Base-by-base conservation (phyloP, 2,888 invertebrate species). In the Philereme vetulata region DNA sequence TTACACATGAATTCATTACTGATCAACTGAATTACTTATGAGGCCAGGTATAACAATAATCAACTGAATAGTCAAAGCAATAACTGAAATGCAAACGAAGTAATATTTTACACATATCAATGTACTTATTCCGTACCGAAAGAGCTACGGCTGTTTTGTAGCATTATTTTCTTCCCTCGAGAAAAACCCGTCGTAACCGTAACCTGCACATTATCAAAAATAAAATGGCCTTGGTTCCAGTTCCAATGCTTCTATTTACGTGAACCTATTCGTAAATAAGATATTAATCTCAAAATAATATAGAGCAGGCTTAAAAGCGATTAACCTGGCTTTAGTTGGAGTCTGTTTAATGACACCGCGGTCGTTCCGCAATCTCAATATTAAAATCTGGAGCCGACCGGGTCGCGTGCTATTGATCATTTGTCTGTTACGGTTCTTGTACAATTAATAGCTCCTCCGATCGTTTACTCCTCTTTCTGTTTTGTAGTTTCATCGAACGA, bases 351-450 rank as follows among this genome's bases (percentile, higher is more conserved):
- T 80, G 75, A 77, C 71, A 71, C 68, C 62, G 68, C 67, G 71
- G 72, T 74, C 74, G 75, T 74, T 79, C 72, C 72, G 71, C 74
- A 74, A 79, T 80, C 78, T 80, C 69, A 67, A 78, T 80, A 81
- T 81, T 78, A 79, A 80, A 78, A 80, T 77, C 76, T 76, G 74
- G 71, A 75, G 72, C 67, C 67, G 57, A 63, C 65, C 53, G 67
- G 70, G 64, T 74, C 64, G 77, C 76, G 72, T 77, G 75, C 72
- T 77, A 78, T 80, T 74, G 79, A 84, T 81, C 80, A 82, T 85
- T 88, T 82, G 78, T 80, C 80, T 85, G 83, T 84, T 82, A 82
- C 77, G 75, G 75, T 74, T 81, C 80, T 80, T 78, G 70, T 83
- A 76, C 85, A 86, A 81, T 78, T 75, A 80, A 83, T 82, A 77